phyloP scores from a whole-genome alignment of 2,797 vertebrate species.

The Liparis tanakae region DNA sequence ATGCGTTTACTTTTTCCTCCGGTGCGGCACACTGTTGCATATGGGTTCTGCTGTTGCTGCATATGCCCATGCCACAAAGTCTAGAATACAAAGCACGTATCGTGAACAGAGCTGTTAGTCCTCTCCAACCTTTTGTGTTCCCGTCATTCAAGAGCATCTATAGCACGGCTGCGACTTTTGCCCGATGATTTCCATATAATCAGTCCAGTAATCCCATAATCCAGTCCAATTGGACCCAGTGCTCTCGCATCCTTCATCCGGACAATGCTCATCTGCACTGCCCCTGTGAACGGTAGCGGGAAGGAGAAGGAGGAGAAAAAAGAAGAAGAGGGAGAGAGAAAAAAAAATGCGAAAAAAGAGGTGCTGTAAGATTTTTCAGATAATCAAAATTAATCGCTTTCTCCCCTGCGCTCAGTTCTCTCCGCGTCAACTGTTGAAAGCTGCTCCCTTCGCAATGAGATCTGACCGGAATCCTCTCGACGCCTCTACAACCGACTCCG shows the following conservation, averaged over 20 bases:
- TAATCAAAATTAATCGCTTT: conserved; percentile 77
- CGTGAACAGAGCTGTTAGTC: conserved; percentile 43
- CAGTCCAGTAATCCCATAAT: conserved; percentile 83
- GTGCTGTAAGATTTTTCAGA: conserved; percentile 70
- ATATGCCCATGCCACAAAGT: conserved; percentile 69
- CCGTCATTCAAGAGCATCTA: conserved; percentile 77
- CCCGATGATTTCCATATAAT: conserved; percentile 79
- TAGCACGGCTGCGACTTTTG: conserved; percentile 75
- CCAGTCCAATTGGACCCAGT: conserved; percentile 78
- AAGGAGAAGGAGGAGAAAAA: neutral
- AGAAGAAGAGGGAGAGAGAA: neutral
- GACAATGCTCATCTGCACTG: conserved; percentile 67
- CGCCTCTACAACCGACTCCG: conserved; percentile 67
- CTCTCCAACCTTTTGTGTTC: conserved; percentile 69
- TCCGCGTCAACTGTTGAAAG: conserved; percentile 84
- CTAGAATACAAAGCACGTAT: conserved; percentile 56
- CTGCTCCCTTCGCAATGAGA: conserved; percentile 71
- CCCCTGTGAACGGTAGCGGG: conserved; percentile 36
- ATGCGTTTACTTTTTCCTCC: conserved; percentile 76
- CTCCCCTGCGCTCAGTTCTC: conserved; percentile 73
- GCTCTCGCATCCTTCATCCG: conserved; percentile 75
- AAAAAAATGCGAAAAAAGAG: conserved; percentile 12
- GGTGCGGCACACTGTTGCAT: conserved; percentile 85
- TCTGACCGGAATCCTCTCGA: conserved; percentile 77
- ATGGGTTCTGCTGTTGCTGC: conserved; percentile 63